Evolutionary conservation across 2,797 vertebrate genomes (phyloP).

Genomic region (Liparis tanakae): DNA sequence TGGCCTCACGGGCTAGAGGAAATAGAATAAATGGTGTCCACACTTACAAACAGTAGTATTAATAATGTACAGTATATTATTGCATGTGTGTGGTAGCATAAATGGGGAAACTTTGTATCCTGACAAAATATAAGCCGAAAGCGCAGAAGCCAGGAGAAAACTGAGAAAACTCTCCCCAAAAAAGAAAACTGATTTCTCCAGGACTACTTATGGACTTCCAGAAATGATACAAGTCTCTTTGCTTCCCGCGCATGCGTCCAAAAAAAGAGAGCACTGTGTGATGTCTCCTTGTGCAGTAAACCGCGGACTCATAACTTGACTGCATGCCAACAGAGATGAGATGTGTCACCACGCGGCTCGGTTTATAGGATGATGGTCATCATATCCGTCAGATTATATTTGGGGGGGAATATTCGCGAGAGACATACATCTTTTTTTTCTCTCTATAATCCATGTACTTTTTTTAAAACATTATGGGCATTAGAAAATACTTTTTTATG

Average conservation of each 20-base stretch:
- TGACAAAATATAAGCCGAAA: not conserved
- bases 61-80: not conserved
- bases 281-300: too few species aligned
- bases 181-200: not conserved
- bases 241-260: too few species aligned
- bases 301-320: too few species aligned
- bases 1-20: not conserved
- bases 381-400: not conserved
- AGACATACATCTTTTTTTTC: not conserved
- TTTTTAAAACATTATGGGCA: not conserved
- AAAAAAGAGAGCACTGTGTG: not conserved
- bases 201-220: too few species aligned
- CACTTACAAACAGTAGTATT: not conserved
- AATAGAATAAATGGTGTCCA: not conserved
- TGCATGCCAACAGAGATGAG: too few species aligned
- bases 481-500: too few species aligned
- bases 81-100: not conserved
- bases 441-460: too few species aligned
- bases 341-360: not conserved
- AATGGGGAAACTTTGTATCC: not conserved
- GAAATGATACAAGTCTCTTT: not conserved
- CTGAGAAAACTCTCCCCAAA: too few species aligned
- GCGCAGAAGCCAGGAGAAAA: not conserved
- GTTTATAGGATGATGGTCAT: not conserved
- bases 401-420: not conserved